Conservation (phyloP, 2,888 invertebrate species). For the Machimus atricapillus region DNA sequence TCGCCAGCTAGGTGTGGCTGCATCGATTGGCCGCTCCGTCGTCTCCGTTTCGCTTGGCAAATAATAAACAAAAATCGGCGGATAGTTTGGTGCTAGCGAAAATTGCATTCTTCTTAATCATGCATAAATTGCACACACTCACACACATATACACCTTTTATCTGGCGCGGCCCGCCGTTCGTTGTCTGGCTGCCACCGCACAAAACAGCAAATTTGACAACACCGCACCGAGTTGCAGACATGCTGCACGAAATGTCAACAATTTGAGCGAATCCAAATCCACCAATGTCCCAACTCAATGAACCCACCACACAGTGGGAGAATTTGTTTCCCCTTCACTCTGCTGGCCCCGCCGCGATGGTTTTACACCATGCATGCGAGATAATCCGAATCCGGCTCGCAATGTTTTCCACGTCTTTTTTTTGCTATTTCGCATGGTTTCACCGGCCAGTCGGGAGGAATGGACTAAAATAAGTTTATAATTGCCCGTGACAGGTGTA, state of each 20-base stretch:
- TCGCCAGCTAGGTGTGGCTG: slow-evolving; percentile 24
- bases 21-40: background rate
- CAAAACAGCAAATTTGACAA: slow-evolving; percentile 38
- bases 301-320: slow-evolving; percentile 41
- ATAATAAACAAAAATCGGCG: slow-evolving; percentile 38
- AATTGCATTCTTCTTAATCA: slow-evolving; percentile 40
- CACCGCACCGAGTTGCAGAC: slow-evolving; percentile 28
- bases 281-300: background rate
- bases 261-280: slow-evolving; percentile 23
- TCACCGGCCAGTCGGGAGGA: background rate
- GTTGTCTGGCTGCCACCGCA: slow-evolving; percentile 1
- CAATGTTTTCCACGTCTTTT: slow-evolving; percentile 28
- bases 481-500: slow-evolving; percentile 18
- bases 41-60: background rate
- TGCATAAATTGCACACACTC: slow-evolving; percentile 27
- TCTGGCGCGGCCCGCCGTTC: background rate
- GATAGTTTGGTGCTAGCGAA: slow-evolving; percentile 14
- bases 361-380: background rate
- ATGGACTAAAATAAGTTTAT: slow-evolving; percentile 15
- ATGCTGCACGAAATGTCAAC: slow-evolving; percentile 45
- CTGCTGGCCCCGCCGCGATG: background rate
- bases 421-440: background rate
- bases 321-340: slow-evolving; percentile 28
- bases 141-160: slow-evolving; percentile 18
- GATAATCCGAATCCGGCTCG: background rate